Evolutionary conservation across 2,113 vertebrate species (phyloP), one percentile per base, ranked within the genome.

Genomic region (Sander vitreus): DNA sequence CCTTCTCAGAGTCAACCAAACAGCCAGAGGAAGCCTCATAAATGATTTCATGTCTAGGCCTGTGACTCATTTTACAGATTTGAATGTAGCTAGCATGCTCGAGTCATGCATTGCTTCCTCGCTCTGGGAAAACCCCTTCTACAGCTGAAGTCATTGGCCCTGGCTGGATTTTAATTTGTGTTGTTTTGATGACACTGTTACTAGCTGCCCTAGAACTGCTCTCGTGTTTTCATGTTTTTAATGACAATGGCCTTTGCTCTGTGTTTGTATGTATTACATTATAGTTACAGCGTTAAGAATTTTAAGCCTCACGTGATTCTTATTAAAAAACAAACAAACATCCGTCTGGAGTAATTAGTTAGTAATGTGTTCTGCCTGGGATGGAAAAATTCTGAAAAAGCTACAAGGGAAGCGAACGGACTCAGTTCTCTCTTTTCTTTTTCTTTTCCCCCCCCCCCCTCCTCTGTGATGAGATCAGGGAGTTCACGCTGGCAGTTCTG

Each of bases 21-120:
- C 72, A 86, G 59, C n/a, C 45, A 85, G 80, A 80, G 83, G 76
- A 92, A 90, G 84, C 85, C 78, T 81, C 80, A 66, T 74, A 53
- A 88, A 86, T 88, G 87, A 91, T 89, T 92, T 88, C 88, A 91
- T 75, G 83, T 90, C 81, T 84, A 19, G 66, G 91, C 80, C 80
- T 76, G 64, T 86, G 79, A 85, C 88, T 89, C 78, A 89, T 81
- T 84, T 73, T 65, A 80, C 81, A 81, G 77, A 86, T 88, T 77
- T 43, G 73, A 58, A 71, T 78, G 64, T 5, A 72, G 69, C 62
- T 18, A 9, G 63, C 33, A 8, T 30, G 23, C 53, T 4, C 15
- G 51, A 85, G 63, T 79, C 59, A 23, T 71, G 50, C 76, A n/a
- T 80, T 64, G 50, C 76, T 58, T 78, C 60, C 21, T 50, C 3